Evolutionary conservation across 2,113 vertebrate genomes (phyloP), one percentile per base, ranked within the genome.

Genomic region (Ammodytes marinus): DNA sequence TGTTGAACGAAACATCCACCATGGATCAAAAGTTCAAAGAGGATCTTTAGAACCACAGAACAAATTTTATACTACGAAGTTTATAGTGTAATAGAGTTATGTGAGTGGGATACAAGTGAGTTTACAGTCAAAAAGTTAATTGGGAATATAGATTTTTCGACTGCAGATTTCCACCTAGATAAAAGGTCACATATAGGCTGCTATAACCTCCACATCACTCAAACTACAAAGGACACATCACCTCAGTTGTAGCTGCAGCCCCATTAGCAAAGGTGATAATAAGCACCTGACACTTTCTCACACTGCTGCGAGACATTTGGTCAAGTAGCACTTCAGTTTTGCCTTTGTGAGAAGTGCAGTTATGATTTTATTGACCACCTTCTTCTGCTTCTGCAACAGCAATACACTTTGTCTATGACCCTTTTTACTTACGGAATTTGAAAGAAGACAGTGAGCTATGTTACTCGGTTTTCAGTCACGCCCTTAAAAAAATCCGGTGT

Each of bases 391-490:
- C 47, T 19, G 12, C 14, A 37, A 13, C n/a, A 78, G 19, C 15
- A 42, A 40, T 49, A 47, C 17, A 43, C 42, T 64, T 69, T 42
- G 55, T 69, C 86, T 61, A 45, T 67, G 76, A 69, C 69, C 27
- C 27, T 59, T 65, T 43, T 10, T 9, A 6, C 58, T 77, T 27
- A 0, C 8, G 19, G 67, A 73, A 55, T 74, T 57, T 73, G n/a
- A 52, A 76, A 78, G 70, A 76, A n/a, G 80, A 64, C 59, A n/a
- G 27, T 85, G 77, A 69, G 65, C 82, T 45, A 17, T 49, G 61
- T 40, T 27, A 27, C 27, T 27, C 27, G 27, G 27, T 27, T 27
- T 27, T 27, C 27, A 27, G 27, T 27, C 27, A 27, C 27, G 27
- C 27, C 27, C 27, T 27, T 27, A 27, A 27, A 2, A 27, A 27